These are phyloP conservation scores for Rhagonycha lutea DNA, from an alignment of 2,888 invertebrate genomes.

Conservation along the genomic window DNA sequence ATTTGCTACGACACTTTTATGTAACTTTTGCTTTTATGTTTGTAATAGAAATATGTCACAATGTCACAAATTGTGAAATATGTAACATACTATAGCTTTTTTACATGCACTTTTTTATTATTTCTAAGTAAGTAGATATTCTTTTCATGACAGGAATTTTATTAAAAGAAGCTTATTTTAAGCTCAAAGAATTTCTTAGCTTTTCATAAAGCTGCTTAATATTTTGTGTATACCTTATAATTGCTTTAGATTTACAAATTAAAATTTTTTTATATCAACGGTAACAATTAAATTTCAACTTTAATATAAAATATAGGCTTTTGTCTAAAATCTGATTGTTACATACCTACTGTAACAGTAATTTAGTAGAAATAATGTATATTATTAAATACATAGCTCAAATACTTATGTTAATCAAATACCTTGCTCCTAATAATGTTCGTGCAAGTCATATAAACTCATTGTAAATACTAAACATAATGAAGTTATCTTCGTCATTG, in stretches of 20 bases:
- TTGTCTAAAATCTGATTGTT: not conserved
- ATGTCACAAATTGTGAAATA: slow-evolving; percentile 9
- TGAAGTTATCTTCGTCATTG: not conserved
- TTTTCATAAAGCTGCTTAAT: not conserved
- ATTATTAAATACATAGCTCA: no score
- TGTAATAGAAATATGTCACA: slow-evolving; percentile 20
- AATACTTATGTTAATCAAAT: not conserved
- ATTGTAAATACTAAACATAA: not conserved
- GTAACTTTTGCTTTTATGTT: slow-evolving; percentile 7
- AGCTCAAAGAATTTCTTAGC: not conserved
- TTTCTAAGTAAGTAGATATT: not conserved
- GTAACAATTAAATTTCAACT: no score
- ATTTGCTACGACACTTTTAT: slow-evolving; percentile 13
- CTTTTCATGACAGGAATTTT: not conserved
- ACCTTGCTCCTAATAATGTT: not conserved
- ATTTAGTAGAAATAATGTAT: not conserved
- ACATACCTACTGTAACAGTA: not conserved
- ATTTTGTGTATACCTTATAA: not conserved
- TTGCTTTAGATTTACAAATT: not conserved
- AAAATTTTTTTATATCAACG: not conserved
- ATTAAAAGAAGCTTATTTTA: not conserved
- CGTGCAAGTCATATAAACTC: not conserved
- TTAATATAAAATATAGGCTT: not conserved
- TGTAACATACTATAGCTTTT: not conserved
- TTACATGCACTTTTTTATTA: not conserved